Conservation (phyloP, 2,797 vertebrate species). For the Sebastes goodei region DNA sequence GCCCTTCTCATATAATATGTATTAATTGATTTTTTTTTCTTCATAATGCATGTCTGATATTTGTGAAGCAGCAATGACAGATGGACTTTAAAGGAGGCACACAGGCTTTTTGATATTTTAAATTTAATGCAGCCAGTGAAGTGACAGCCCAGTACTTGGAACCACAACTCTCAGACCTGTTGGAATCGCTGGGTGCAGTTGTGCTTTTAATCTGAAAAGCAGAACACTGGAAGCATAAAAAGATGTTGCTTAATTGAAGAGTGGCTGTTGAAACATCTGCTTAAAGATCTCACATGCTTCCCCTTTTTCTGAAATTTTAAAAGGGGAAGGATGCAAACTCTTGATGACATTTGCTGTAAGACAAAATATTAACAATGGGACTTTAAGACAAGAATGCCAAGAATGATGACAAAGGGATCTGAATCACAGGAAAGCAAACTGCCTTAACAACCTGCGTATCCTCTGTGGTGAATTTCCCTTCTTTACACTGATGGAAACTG, state of each 20-base stretch:
- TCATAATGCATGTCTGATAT: background rate
- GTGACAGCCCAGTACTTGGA: background rate
- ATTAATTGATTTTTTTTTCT: too few species aligned
- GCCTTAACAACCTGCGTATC: background rate
- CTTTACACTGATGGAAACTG: background rate
- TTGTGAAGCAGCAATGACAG: background rate
- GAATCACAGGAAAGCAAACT: background rate
- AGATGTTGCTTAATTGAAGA: background rate
- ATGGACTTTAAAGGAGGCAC: background rate
- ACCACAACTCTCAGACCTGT: background rate
- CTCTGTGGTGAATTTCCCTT: background rate
- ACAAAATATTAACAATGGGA: background rate
- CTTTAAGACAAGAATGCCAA: background rate
- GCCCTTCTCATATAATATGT: too few species aligned
- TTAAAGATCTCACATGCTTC: too few species aligned
- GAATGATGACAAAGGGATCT: background rate
- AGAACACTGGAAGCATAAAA: background rate
- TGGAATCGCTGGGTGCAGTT: background rate
- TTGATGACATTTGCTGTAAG: background rate
- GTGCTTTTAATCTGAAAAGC: slow-evolving; percentile 1
- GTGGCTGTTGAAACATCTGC: background rate
- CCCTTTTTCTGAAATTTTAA: background rate
- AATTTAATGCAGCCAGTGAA: background rate
- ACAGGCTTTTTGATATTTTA: background rate
- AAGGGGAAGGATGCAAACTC: background rate